A percentile compares a stretch with the other conserved stretches of the same genome.
Conservation (phyloP, 2,888 invertebrate species). For the Teleogryllus oceanicus region DNA sequence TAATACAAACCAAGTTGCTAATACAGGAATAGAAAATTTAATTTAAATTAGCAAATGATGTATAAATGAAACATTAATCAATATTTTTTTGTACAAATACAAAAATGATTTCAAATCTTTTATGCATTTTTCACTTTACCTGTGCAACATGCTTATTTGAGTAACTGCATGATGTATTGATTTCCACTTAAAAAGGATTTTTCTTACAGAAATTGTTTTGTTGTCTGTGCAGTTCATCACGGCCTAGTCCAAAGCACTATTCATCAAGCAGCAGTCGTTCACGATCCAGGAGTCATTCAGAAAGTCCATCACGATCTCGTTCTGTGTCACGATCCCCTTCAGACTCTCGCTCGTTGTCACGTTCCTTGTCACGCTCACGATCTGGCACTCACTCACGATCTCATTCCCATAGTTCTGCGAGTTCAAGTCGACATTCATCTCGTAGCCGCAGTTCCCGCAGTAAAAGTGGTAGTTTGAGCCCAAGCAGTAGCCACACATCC, state of each 20-base stretch:
- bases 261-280: conserved; percentile 38
- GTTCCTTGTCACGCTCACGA: not conserved
- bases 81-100: not conserved
- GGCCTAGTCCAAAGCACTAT: conserved; percentile 34
- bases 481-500: conserved; percentile 35
- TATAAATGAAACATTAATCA: too few relatives aligned
- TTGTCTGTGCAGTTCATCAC: conserved; percentile 33
- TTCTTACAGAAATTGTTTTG: too few relatives aligned
- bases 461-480: conserved; percentile 51
- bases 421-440: conserved; percentile 46
- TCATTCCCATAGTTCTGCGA: conserved; percentile 42
- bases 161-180: too few relatives aligned
- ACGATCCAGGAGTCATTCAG: conserved; percentile 35
- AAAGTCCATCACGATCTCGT: conserved; percentile 37
- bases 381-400: conserved; percentile 42
- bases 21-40: too few relatives aligned
- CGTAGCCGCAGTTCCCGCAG: conserved; percentile 47
- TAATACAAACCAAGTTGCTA: too few relatives aligned
- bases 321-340: conserved; percentile 47
- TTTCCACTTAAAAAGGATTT: too few relatives aligned
- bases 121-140: not conserved
- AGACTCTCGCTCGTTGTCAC: conserved; percentile 32
- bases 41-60: too few relatives aligned
- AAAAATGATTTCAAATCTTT: not conserved
- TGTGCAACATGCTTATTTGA: too few relatives aligned